A percentile compares a stretch with the other conserved stretches of the same genome.
Evolutionary conservation across 2,888 invertebrate genomes (phyloP).

Genomic region (Galeopsomyia nigrocyanea): DNA sequence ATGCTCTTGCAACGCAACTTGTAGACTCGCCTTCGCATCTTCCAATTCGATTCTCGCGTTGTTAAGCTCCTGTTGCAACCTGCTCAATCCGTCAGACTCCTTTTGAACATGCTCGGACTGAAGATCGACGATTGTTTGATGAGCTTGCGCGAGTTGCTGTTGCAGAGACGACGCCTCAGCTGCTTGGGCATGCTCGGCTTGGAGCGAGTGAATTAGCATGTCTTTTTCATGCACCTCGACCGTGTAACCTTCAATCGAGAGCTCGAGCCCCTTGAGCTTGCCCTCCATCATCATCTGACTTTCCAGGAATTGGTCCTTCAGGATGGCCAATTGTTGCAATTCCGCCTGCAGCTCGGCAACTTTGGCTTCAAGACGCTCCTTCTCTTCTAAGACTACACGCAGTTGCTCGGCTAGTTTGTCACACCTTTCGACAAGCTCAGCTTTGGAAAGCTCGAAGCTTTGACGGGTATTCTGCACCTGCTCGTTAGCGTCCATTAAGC

Average conservation of each 20-base stretch:
- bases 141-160: slow-evolving; percentile 47
- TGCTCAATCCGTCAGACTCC: slow-evolving; percentile 6
- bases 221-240: slow-evolving; percentile 60
- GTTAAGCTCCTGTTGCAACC: background rate
- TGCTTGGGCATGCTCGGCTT: slow-evolving; percentile 49
- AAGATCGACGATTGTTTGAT: slow-evolving; percentile 44
- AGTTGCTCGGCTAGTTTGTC: slow-evolving; percentile 49
- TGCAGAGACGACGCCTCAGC: slow-evolving; percentile 51
- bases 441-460: slow-evolving; percentile 54
- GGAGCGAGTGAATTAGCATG: slow-evolving; percentile 56
- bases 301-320: slow-evolving; percentile 58
- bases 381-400: slow-evolving; percentile 50
- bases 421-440: slow-evolving; percentile 53
- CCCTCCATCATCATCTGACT: slow-evolving; percentile 47
- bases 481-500: slow-evolving; percentile 58
- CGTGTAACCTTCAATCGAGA: slow-evolving; percentile 46
- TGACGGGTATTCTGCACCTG: slow-evolving; percentile 55
- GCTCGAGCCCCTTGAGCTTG: slow-evolving; percentile 11
- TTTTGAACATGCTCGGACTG: slow-evolving; percentile 54
- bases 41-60: background rate
- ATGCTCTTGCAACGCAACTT: slow-evolving; percentile 5
- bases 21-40: background rate
- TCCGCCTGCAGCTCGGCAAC: slow-evolving; percentile 67
- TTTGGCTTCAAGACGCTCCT: slow-evolving; percentile 62
- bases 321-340: slow-evolving; percentile 58